Evolutionary conservation across 2,888 invertebrate genomes (phyloP), one percentile per base, ranked within the genome.

Genomic region (Heliconius cydno): DNA sequence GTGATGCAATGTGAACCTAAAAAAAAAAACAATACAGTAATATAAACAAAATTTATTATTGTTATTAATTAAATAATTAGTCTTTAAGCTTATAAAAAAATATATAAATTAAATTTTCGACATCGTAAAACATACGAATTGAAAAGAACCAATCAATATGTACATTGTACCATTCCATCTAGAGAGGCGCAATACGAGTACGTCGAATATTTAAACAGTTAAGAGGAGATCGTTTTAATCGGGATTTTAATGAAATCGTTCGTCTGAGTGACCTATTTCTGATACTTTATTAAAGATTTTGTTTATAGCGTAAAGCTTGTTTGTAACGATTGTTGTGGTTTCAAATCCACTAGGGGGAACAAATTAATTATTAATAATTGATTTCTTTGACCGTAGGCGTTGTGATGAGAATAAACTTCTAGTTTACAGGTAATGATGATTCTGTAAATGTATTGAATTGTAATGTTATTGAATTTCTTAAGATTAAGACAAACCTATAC

Each of bases 151-250:
- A 41, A 68, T 38, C 38, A 30, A 65, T 65, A 12, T 34, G n/a
- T 34, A n/a, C 22, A n/a, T n/a, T 38, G 34, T 34, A 34, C 34
- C 34, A 34, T 34, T 34, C 34, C 38, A 13, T 68, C n/a, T 34
- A 34, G 22, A 68, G 68, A n/a, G 66, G 12, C n/a, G 5, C n/a
- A 68, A 38, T 68, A 38, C 68, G 68, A 34, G 1, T 34, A 34
- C 34, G 34, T 68, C 12, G 38, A 68, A 68, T 38, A 38, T 68
- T 38, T 68, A 13, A 68, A 38, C 38, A 68, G 68, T 38, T 68
- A 38, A 38, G 13, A 68, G 68, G 38, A n/a, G 38, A 68, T 12
- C 68, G 38, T 38, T 68, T 68, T 38, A 38, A 68, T 68, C n/a
- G 13, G 15, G n/a, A 1, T 68, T 68, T n/a, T 38, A 68, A 38